phyloP scores from a whole-genome alignment of 2,888 invertebrate genomes.

The Pyrrhia umbra region DNA sequence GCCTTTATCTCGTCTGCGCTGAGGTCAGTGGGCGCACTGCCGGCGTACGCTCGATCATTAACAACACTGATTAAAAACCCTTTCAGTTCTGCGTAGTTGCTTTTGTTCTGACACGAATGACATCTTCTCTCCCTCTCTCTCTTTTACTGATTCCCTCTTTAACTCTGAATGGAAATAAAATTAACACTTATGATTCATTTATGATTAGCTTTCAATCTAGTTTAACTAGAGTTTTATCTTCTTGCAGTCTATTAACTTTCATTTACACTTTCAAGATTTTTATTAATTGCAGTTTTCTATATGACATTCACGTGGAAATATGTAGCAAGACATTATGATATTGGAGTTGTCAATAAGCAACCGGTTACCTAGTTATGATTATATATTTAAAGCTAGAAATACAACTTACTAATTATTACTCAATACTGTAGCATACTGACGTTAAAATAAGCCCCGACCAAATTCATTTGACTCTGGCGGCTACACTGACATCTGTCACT shows the following conservation, averaged over 20 bases:
- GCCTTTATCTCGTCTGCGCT: constrained; percentile 86
- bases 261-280: constrained; percentile 30
- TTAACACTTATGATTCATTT: constrained; percentile 43
- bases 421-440: constrained; percentile 1
- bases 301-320: constrained; percentile 14
- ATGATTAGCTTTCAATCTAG: constrained; percentile 39
- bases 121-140: constrained; percentile 65
- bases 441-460: constrained; percentile 7
- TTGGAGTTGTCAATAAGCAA: background rate
- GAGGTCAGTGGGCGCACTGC: constrained; percentile 87
- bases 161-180: constrained; percentile 54
- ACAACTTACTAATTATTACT: background rate
- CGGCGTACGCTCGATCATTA: constrained; percentile 81
- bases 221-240: constrained; percentile 37
- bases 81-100: constrained; percentile 72
- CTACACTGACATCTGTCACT: constrained; percentile 33
- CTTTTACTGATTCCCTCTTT: constrained; percentile 24
- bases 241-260: constrained; percentile 40
- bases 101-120: constrained; percentile 69
- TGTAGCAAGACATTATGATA: background rate
- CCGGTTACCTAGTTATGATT: background rate
- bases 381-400: background rate
- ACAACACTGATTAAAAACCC: constrained; percentile 80
- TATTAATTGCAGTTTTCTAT: constrained; percentile 31
- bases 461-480: constrained; percentile 16